These are phyloP conservation scores for Nyctereutes procyonoides DNA, from an alignment of 2,113 vertebrate genomes.

Conservation along the genomic window DNA sequence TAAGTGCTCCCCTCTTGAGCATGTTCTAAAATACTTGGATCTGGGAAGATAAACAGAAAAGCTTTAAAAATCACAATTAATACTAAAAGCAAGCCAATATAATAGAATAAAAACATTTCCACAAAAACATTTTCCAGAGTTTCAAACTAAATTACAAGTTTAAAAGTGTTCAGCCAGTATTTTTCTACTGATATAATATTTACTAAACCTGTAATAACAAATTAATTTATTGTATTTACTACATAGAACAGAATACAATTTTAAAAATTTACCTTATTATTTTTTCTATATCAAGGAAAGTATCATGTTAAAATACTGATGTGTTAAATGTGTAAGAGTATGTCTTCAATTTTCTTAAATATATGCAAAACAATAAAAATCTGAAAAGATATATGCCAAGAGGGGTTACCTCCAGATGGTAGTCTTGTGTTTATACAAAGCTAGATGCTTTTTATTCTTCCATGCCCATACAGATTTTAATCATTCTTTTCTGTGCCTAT, in stretches of 20 bases:
- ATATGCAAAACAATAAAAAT: background rate
- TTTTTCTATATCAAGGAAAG: constrained; percentile 37
- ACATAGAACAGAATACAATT: background rate
- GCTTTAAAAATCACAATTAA: constrained; percentile 41
- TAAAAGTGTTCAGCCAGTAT: background rate
- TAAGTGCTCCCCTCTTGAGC: constrained; percentile 89
- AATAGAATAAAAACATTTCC: constrained; percentile 23
- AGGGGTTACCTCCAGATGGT: background rate
- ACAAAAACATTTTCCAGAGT: background rate
- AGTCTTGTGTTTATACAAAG: background rate
- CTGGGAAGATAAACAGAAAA: constrained; percentile 83
- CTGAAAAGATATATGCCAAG: background rate
- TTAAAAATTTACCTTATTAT: background rate
- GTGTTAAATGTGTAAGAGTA: background rate
- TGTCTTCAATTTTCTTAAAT: constrained; percentile 12
- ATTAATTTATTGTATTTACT: background rate
- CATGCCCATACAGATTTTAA: background rate
- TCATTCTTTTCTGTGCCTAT: background rate
- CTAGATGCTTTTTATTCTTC: background rate
- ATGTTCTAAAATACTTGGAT: constrained; percentile 91
- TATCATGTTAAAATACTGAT: background rate
- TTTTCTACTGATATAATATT: constrained; percentile 15
- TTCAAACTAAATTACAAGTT: constrained; percentile 19
- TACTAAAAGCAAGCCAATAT: constrained; percentile 15
- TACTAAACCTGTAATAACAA: background rate